A percentile compares a stretch with the other conserved stretches of the same genome.
Evolutionary conservation across 2,113 vertebrate species (phyloP).

Genomic region (Eulemur rufifrons): DNA sequence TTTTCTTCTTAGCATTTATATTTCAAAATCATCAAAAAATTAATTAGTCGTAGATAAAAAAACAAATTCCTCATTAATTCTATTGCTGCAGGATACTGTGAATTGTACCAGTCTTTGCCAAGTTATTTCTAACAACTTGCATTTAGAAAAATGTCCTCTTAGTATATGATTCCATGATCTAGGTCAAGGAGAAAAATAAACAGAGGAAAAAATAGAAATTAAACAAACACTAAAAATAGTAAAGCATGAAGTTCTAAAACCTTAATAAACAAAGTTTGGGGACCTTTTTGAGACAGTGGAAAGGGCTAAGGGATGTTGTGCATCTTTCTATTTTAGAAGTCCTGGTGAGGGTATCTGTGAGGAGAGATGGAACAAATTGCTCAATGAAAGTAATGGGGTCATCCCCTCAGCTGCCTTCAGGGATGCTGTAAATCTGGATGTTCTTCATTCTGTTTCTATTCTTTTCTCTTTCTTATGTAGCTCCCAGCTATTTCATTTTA

Average conservation of each 20-base stretch:
- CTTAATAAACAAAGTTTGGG: constrained; percentile 46
- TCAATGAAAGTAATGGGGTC: constrained; percentile 75
- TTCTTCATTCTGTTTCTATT: constrained; percentile 67
- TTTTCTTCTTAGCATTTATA: constrained; percentile 29
- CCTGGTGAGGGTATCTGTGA: constrained; percentile 52
- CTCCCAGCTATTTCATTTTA: constrained; percentile 44
- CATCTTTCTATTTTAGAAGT: constrained; percentile 61
- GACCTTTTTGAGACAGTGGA: constrained; percentile 9
- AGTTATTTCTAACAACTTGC: constrained; percentile 47
- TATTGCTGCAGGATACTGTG: constrained; percentile 43
- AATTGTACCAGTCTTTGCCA: constrained; percentile 52
- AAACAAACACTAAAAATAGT: constrained; percentile 39
- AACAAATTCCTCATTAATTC: constrained; percentile 25
- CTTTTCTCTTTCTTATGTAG: constrained; percentile 45
- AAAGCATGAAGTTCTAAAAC: constrained; percentile 38
- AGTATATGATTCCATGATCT: constrained; percentile 29
- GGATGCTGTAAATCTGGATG: constrained; percentile 58
- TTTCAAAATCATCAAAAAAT: constrained; percentile 52
- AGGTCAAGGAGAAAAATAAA: constrained; percentile 66
- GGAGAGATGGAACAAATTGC: constrained; percentile 69
- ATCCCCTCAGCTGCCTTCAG: constrained; percentile 60
- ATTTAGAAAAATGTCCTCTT: constrained; percentile 53
- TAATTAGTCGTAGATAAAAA: not conserved
- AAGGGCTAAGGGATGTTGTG: constrained; percentile 17
- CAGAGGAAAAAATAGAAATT: constrained; percentile 24